Conservation (phyloP, 2,888 invertebrate genomes). For the Synergus japonicus region DNA sequence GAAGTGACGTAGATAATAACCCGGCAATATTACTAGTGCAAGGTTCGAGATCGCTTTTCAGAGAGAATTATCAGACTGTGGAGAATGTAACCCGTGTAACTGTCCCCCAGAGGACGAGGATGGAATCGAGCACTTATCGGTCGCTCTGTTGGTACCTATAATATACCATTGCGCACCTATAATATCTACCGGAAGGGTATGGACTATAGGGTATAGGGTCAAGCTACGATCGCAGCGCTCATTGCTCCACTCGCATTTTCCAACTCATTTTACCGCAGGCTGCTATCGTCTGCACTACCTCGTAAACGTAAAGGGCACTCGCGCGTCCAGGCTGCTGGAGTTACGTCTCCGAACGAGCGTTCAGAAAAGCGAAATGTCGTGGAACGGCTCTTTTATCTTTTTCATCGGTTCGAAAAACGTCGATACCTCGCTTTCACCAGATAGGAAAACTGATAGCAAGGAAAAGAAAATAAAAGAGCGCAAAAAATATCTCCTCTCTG, state of each 20-base stretch:
- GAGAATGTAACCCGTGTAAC: slow-evolving; percentile 67
- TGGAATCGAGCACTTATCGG: slow-evolving; percentile 69
- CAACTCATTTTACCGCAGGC: slow-evolving; percentile 66
- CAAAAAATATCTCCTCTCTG: slow-evolving; percentile 18
- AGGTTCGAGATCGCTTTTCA: slow-evolving; percentile 61
- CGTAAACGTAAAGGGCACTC: slow-evolving; percentile 73
- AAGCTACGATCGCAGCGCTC: slow-evolving; percentile 45
- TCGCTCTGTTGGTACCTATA: slow-evolving; percentile 51
- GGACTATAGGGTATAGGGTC: slow-evolving; percentile 34
- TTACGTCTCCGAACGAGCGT: slow-evolving; percentile 33
- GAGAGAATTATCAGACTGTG: slow-evolving; percentile 67
- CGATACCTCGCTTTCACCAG: slow-evolving; percentile 21
- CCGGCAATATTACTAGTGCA: not conserved
- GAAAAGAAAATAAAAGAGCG: slow-evolving; percentile 20
- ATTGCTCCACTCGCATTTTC: slow-evolving; percentile 68
- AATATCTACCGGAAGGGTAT: slow-evolving; percentile 46
- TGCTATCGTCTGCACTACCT: slow-evolving; percentile 65
- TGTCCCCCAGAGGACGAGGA: slow-evolving; percentile 67
- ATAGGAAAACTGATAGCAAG: slow-evolving; percentile 25
- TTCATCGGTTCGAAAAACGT: slow-evolving; percentile 26
- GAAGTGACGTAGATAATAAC: not conserved
- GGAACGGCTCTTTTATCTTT: slow-evolving; percentile 37
- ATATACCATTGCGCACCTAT: slow-evolving; percentile 49
- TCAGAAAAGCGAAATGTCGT: slow-evolving; percentile 33
- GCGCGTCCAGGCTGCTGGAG: slow-evolving; percentile 61